These are phyloP conservation scores for Silurus aristotelis DNA, from an alignment of 2,797 vertebrate genomes.

Conservation along the genomic window DNA sequence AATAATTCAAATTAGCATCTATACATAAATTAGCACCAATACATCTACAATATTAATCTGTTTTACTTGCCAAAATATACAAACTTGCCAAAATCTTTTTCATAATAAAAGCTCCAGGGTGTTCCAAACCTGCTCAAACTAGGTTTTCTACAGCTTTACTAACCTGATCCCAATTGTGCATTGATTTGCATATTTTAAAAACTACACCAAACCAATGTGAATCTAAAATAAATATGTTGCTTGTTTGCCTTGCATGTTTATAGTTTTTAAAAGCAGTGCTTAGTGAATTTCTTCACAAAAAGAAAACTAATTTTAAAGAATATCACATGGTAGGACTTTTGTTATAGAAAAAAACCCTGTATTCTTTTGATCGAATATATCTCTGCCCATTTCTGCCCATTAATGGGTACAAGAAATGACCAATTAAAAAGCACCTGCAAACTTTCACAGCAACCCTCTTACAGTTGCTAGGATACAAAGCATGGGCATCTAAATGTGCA, in stretches of 20 bases:
- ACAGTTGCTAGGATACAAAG: slow-evolving; percentile 71
- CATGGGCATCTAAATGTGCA: slow-evolving; percentile 57
- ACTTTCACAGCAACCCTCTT: slow-evolving; percentile 62
- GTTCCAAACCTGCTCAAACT: neutral
- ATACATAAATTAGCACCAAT: no score
- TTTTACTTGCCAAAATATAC: no score
- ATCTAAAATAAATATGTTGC: neutral
- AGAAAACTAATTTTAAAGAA: neutral
- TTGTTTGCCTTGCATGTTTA: neutral
- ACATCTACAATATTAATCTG: no score
- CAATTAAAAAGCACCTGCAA: slow-evolving; percentile 63
- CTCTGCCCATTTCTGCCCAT: slow-evolving; percentile 67
- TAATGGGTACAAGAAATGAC: slow-evolving; percentile 55
- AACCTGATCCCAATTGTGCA: neutral
- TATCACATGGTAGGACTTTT: neutral
- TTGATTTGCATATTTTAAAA: neutral
- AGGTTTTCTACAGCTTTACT: neutral
- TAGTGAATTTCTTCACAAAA: neutral
- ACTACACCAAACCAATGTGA: neutral
- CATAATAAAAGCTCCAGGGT: no score
- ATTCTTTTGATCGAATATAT: slow-evolving; percentile 61
- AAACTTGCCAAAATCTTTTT: no score
- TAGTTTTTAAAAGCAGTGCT: neutral
- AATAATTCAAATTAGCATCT: neutral
- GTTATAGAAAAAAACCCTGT: slow-evolving; percentile 59